phyloP scores from a whole-genome alignment of 2,797 vertebrate genomes.

The Pelodytes ibericus region DNA sequence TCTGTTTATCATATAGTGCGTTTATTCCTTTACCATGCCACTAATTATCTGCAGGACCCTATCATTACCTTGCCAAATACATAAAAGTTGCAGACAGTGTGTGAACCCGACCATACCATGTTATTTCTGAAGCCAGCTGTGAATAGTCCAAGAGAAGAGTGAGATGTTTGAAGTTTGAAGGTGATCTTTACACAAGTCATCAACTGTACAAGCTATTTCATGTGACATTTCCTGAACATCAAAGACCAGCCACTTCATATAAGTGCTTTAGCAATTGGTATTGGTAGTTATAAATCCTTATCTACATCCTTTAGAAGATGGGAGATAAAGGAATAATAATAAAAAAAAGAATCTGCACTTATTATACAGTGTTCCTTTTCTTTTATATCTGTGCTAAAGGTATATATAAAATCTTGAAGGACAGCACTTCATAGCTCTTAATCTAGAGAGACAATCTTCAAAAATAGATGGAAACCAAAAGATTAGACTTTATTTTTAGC shows the following conservation, averaged over 20 bases:
- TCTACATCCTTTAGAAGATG: background rate
- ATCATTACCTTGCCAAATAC: background rate
- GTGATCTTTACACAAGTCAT: background rate
- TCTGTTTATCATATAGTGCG: background rate
- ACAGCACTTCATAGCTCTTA: background rate
- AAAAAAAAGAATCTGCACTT: background rate
- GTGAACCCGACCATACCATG: background rate
- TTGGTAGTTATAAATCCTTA: background rate
- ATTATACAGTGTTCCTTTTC: background rate
- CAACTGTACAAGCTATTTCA: background rate
- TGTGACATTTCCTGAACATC: constrained; percentile 11
- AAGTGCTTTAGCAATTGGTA: background rate
- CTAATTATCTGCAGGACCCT: background rate
- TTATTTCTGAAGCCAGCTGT: background rate
- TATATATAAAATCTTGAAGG: background rate
- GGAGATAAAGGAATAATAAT: too few relatives aligned
- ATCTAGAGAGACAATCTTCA: background rate
- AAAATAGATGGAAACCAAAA: background rate
- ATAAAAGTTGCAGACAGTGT: background rate
- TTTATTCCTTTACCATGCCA: background rate
- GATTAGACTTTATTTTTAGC: background rate
- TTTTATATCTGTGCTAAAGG: background rate
- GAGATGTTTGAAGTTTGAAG: constrained; percentile 27
- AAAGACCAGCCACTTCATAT: constrained; percentile 13
- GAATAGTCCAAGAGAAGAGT: background rate